A percentile compares a stretch with the other conserved stretches of the same genome.
Evolutionary conservation across 2,113 vertebrate genomes (phyloP).

Genomic region (Herpailurus yagouaroundi): DNA sequence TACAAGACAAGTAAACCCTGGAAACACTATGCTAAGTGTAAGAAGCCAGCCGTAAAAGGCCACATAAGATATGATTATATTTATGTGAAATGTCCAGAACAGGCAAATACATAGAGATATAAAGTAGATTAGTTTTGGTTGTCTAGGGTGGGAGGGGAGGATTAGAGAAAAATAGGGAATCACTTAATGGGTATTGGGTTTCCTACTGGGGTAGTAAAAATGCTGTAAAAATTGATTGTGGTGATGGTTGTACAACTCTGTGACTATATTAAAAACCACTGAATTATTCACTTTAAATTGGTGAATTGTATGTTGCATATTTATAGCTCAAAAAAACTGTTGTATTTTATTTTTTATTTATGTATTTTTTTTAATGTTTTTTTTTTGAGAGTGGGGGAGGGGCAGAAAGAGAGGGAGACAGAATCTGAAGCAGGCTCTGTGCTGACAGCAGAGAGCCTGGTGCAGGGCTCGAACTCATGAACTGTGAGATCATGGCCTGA

Average conservation of each 20-base stretch:
- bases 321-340: not conserved
- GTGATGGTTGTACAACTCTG: not conserved
- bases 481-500: too few species aligned
- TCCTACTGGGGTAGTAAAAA: not conserved
- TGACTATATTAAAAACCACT: not conserved
- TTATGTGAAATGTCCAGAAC: not conserved
- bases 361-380: too few species aligned
- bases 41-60: not conserved
- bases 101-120: not conserved
- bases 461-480: too few species aligned
- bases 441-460: too few species aligned
- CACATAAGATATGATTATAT: not conserved
- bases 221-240: not conserved
- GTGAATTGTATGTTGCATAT: not conserved
- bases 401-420: too few species aligned
- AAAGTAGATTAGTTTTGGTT: not conserved
- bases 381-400: too few species aligned
- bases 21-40: not conserved
- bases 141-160: not conserved
- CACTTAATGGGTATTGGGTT: not conserved
- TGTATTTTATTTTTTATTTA: not conserved
- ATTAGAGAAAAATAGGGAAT: not conserved
- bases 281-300: not conserved
- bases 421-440: too few species aligned
- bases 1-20: not conserved